Percentiles rank a stretch among this genome's conserved stretches.
Conservation (phyloP, 92 coral and sea anemone species). For the Siderastrea radians region DNA sequence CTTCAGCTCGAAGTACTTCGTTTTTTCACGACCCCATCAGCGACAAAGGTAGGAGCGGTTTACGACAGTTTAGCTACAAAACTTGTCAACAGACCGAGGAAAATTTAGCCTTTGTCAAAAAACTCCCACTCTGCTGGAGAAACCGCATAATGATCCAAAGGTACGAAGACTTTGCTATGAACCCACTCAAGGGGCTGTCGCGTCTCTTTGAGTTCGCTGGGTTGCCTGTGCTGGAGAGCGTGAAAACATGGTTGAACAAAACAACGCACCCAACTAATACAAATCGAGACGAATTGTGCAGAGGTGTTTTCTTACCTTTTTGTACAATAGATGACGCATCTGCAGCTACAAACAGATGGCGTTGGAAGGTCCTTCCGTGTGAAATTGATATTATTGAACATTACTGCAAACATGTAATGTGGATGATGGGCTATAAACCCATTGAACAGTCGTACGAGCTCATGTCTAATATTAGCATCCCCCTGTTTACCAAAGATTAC, state of each 20-base stretch:
- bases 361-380: background rate
- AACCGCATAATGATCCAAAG: conserved; percentile 2
- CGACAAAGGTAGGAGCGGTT: background rate
- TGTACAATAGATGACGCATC: conserved; percentile 12
- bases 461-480: background rate
- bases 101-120: conserved; percentile 7
- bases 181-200: conserved; percentile 22
- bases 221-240: conserved; percentile 1
- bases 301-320: background rate
- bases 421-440: conserved; percentile 30
- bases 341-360: conserved; percentile 33
- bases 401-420: conserved; percentile 34
- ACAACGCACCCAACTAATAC: conserved; percentile 12
- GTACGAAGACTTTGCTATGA: conserved; percentile 16
- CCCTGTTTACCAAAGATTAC: background rate
- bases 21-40: background rate
- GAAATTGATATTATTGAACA: conserved; percentile 34
- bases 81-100: conserved; percentile 27
- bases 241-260: conserved; percentile 15
- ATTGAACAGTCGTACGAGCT: conserved; percentile 20
- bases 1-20: conserved; percentile 26
- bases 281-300: background rate
- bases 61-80: conserved; percentile 6
- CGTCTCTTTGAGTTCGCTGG: conserved; percentile 25
- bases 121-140: background rate